phyloP scores from a whole-genome alignment of 2,113 vertebrate genomes.

The Cricetomys ansorgei region DNA sequence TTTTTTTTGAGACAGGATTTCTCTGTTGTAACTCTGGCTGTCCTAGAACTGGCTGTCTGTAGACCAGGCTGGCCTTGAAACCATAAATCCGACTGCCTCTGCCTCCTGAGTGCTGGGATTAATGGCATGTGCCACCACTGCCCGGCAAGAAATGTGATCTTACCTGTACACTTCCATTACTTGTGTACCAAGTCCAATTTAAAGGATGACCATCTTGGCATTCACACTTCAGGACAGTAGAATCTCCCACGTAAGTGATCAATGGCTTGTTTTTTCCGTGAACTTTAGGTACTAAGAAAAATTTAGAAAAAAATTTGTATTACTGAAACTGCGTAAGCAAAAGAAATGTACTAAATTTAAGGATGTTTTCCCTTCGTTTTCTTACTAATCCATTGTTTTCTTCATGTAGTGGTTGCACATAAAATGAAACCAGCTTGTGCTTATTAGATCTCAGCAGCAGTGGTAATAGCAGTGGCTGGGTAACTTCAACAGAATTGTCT shows the following conservation, averaged over 20 bases:
- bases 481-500: background rate
- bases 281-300: slow-evolving; percentile 84
- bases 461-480: background rate
- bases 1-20: no score
- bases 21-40: no score
- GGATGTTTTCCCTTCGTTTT: background rate
- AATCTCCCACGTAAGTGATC: slow-evolving; percentile 84
- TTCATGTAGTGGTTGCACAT: background rate
- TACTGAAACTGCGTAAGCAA: slow-evolving; percentile 19
- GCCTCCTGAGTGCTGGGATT: no score
- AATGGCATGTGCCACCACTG: no score
- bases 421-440: background rate
- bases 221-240: slow-evolving; percentile 81
- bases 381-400: background rate
- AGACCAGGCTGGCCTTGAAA: no score
- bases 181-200: slow-evolving; percentile 85
- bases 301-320: slow-evolving; percentile 50
- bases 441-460: no score
- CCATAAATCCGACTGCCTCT: no score
- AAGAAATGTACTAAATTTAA: background rate
- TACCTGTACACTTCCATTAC: slow-evolving; percentile 85
- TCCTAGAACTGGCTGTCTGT: no score
- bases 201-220: slow-evolving; percentile 50
- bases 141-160: slow-evolving; percentile 32
- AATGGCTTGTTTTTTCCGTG: slow-evolving; percentile 78